These are phyloP conservation scores for Neuroterus valhalla DNA, from an alignment of 1,140 invertebrate species.

Conservation along the genomic window DNA sequence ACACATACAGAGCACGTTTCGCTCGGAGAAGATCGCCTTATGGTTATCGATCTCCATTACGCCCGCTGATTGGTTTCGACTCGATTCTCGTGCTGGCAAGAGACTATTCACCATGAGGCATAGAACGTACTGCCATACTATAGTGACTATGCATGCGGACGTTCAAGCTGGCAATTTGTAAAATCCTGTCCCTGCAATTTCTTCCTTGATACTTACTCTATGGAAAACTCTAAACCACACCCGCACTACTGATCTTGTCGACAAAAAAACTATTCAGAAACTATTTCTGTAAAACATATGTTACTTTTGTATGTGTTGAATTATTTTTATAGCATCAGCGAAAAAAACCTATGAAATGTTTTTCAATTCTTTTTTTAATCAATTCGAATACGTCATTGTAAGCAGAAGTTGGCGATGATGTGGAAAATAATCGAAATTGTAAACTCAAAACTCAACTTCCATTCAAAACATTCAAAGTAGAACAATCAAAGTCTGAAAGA, in stretches of 20 bases:
- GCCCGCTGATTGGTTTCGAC: conserved; percentile 62
- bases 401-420: too few relatives aligned
- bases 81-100: conserved; percentile 46
- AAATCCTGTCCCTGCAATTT: conserved; percentile 24
- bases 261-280: neutral
- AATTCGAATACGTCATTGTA: too few relatives aligned
- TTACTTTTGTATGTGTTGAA: too few relatives aligned
- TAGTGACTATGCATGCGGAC: conserved; percentile 5
- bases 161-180: neutral
- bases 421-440: too few relatives aligned
- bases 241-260: neutral
- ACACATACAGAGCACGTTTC: conserved; percentile 36
- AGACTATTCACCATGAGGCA: conserved; percentile 27
- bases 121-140: conserved; percentile 18
- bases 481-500: too few relatives aligned
- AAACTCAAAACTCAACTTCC: too few relatives aligned
- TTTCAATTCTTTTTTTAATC: too few relatives aligned
- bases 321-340: too few relatives aligned
- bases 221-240: neutral
- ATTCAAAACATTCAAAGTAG: too few relatives aligned
- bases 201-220: neutral
- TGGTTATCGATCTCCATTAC: conserved; percentile 68
- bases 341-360: too few relatives aligned
- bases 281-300: too few relatives aligned
- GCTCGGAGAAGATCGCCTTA: conserved; percentile 55